Conservation (phyloP, 2,888 invertebrate genomes). For the Folsomia candida region DNA sequence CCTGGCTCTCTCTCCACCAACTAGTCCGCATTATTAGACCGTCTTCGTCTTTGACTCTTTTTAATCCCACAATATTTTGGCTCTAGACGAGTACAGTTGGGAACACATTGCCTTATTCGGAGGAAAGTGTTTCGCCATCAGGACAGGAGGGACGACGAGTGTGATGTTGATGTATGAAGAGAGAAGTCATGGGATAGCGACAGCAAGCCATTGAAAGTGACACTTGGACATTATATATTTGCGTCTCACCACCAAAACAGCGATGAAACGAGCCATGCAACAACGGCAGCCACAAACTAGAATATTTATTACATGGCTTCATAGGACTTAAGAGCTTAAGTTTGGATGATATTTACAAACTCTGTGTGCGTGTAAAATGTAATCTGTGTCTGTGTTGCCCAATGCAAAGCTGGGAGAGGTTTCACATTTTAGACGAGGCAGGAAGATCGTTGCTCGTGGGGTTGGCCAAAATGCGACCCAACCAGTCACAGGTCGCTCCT, state of each 20-base stretch:
- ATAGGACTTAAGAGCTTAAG: not conserved
- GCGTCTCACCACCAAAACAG: not conserved
- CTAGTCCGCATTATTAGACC: no score
- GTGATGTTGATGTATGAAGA: conserved; percentile 16
- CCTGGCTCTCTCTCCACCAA: not conserved
- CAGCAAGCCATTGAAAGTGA: conserved; percentile 13
- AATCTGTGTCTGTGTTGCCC: not conserved
- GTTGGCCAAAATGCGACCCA: conserved; percentile 39
- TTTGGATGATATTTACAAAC: not conserved
- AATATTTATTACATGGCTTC: not conserved
- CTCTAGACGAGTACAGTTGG: conserved; percentile 47
- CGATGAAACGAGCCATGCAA: not conserved
- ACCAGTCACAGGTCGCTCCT: conserved; percentile 33
- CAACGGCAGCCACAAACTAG: not conserved
- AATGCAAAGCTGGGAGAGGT: not conserved
- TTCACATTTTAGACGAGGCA: conserved; percentile 40
- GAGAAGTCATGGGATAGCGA: conserved; percentile 5
- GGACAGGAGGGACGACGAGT: conserved; percentile 11
- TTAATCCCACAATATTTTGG: conserved; percentile 51
- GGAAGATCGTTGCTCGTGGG: conserved; percentile 37
- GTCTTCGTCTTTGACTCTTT: conserved; percentile 14
- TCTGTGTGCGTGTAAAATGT: not conserved
- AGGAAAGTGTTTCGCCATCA: conserved; percentile 13
- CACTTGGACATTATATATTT: not conserved
- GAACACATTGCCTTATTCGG: conserved; percentile 45